These are phyloP conservation scores for Deroptyus accipitrinus DNA, from an alignment of 2,113 vertebrate genomes.

Conservation along the genomic window DNA sequence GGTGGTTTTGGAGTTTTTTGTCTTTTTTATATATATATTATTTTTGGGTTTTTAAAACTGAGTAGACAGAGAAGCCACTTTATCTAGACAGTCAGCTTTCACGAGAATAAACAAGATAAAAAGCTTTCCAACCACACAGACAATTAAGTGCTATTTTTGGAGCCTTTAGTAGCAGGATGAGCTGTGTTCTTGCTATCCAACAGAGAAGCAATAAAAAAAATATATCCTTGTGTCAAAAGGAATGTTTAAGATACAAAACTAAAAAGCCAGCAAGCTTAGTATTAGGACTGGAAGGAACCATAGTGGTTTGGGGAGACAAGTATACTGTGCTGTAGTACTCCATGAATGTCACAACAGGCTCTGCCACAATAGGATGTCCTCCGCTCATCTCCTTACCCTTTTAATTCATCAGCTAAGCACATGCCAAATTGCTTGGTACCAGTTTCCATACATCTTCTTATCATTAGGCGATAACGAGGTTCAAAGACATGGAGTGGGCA, in stretches of 20 bases:
- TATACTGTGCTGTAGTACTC: neutral
- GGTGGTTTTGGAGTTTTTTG: neutral
- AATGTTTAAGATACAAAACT: neutral
- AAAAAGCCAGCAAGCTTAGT: neutral
- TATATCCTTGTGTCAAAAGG: neutral
- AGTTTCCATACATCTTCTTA: constrained; percentile 92
- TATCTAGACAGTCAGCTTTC: neutral
- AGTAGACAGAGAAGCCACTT: neutral
- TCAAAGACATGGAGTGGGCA: constrained; percentile 92
- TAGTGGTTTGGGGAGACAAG: neutral
- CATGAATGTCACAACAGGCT: neutral
- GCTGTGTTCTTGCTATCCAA: neutral
- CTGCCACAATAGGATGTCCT: neutral
- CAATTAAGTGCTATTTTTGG: constrained; percentile 28
- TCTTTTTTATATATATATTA: neutral
- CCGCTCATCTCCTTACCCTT: constrained; percentile 77
- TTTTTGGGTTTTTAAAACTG: neutral
- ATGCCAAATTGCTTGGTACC: constrained; percentile 92
- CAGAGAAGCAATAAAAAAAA: neutral
- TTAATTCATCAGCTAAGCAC: constrained; percentile 89
- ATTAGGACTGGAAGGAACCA: neutral
- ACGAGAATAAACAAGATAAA: constrained; percentile 14
- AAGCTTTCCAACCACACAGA: neutral
- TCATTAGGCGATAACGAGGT: constrained; percentile 91
- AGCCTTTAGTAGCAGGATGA: neutral